A percentile compares a stretch with the other conserved stretches of the same genome.
Conservation (phyloP, 2,797 vertebrate species). For the Alosa sapidissima region DNA sequence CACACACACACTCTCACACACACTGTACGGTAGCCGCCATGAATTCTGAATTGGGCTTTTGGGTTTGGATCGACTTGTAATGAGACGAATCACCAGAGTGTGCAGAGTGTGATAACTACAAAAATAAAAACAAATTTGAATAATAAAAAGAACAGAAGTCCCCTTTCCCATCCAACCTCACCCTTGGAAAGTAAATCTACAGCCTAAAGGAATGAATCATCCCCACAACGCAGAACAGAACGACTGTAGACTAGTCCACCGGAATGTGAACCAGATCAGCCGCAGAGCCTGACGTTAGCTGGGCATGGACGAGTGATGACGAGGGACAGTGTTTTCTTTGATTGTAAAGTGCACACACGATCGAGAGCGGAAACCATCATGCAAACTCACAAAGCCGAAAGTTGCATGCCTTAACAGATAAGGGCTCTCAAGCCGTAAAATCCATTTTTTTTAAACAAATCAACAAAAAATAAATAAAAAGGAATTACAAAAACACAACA, state of each 20-base stretch:
- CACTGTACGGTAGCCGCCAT: background rate
- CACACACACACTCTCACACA: background rate
- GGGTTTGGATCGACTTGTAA: background rate
- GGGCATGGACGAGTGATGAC: conserved; percentile 37
- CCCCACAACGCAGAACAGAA: background rate
- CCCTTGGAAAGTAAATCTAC: conserved; percentile 17
- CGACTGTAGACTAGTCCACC: background rate
- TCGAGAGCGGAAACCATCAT: conserved; percentile 68
- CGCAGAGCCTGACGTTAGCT: background rate
- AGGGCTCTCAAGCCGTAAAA: conserved; percentile 42
- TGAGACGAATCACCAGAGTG: background rate
- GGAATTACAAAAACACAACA: conserved; percentile 39
- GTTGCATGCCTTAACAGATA: conserved; percentile 72
- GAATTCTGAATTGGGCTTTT: no score
- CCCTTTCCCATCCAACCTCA: conserved; percentile 17
- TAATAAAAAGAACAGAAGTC: background rate
- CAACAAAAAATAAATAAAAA: conserved; percentile 28
- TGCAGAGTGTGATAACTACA: background rate
- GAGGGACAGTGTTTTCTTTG: conserved; percentile 47
- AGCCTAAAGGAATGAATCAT: conserved; percentile 7
- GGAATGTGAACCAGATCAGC: background rate
- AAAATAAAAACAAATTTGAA: background rate
- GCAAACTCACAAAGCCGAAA: conserved; percentile 74
- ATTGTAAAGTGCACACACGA: conserved; percentile 57
- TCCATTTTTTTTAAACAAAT: conserved; percentile 27